Base-by-base conservation (phyloP, 2,888 invertebrate genomes). In the Andrena bicolor region DNA sequence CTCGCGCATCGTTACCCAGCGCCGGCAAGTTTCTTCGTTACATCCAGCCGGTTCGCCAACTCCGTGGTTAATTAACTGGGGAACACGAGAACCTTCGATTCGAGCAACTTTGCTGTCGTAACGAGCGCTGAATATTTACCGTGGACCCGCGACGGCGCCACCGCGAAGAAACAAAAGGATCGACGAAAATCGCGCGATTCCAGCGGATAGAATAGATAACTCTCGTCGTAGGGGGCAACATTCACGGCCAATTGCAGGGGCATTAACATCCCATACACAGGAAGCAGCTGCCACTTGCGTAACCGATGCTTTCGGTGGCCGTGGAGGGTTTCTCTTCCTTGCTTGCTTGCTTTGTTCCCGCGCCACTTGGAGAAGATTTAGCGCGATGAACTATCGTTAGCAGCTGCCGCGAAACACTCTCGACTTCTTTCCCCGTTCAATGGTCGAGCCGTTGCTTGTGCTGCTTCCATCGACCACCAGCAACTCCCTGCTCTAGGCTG, bases 241-340 rank as follows among this genome's bases (percentile, higher is more conserved):
- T 74, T 75, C 85, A 84, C 79, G 77, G 83, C 77, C 82, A 86
- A 88, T 89, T 73, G 82, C 78, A 84, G 80, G 83, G 86, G 85
- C 86, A 88, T 91, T 90, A 88, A 88, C 88, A 88, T 90, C 86
- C 78, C 79, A 77, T 84, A 80, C 80, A 81, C 80, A 80, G 81
- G 86, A 53, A 53, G 84, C 89, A 89, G 86, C 88, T 82, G 84
- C 83, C 79, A 79, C 83, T 80, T 76, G 83, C 80, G 86, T 88
- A 90, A 90, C 88, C 85, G 88, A 89, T 90, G 88, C 88, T 89
- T 86, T 87, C 76, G 86, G 82, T 73, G 81, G 80, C 73, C 74
- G 51, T 72, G 69, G 65, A 49, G 60, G 49, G 49, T 77, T 66
- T 72, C 68, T 74, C 63, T 80, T 80, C 80, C 69, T 68, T 61